Evolutionary conservation across 2,888 invertebrate genomes (phyloP).

Genomic region (Cetonia aurata): DNA sequence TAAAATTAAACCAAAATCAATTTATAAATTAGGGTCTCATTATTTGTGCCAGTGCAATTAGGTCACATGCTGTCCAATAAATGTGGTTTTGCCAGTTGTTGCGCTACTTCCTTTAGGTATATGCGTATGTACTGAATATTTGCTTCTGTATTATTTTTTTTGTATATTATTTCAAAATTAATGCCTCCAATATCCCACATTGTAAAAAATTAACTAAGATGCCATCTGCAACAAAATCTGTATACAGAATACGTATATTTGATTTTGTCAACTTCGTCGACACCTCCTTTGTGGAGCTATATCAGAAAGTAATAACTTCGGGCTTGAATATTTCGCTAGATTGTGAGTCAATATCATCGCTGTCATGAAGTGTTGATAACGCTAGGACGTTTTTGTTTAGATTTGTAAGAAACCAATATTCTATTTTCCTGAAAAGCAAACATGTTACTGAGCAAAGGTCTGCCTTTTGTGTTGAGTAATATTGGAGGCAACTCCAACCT

Average conservation of each 20-base stretch:
- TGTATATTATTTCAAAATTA: no score
- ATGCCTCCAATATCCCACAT: neutral
- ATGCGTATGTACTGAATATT: no score
- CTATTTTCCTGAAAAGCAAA: conserved; percentile 29
- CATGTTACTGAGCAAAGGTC: conserved; percentile 12
- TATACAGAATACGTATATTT: conserved; percentile 17
- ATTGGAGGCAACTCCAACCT: conserved; percentile 20
- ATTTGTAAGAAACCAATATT: conserved; percentile 26
- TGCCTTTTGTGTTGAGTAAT: conserved; percentile 8
- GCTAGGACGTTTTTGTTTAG: conserved; percentile 17
- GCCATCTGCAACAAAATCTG: conserved; percentile 10
- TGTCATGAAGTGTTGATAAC: conserved; percentile 9
- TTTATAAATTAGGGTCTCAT: no score
- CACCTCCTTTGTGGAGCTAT: conserved; percentile 52
- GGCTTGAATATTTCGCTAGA: conserved; percentile 45
- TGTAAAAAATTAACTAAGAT: conserved; percentile 1
- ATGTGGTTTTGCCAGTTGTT: no score
- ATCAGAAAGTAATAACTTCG: conserved; percentile 49
- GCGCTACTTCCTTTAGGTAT: no score
- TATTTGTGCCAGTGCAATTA: no score
- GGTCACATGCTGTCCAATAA: no score
- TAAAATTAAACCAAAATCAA: no score
- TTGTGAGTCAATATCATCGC: conserved; percentile 40
- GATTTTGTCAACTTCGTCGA: conserved; percentile 50
- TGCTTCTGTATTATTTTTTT: no score